Conservation (phyloP, 2,888 invertebrate genomes). For the Ornithoptera alexandrae region DNA sequence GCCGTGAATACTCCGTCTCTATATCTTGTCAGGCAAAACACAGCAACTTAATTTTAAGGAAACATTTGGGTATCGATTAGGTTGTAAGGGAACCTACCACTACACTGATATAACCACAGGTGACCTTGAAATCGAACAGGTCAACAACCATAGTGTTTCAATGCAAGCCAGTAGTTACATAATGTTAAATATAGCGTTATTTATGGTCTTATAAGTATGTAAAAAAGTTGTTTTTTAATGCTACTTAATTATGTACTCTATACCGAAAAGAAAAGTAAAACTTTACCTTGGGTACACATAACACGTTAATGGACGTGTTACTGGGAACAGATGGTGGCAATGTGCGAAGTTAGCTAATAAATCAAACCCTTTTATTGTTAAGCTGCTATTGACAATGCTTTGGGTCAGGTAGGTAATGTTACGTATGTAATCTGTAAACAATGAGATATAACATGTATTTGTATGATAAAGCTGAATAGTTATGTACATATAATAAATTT, state of each 20-base stretch:
- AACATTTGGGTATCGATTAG: too few relatives aligned
- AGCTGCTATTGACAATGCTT: conserved; percentile 18
- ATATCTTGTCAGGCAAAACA: neutral
- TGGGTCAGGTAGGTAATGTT: conserved; percentile 17
- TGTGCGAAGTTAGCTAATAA: conserved; percentile 24
- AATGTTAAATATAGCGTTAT: neutral
- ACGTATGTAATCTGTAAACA: neutral
- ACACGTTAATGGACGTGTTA: conserved; percentile 18
- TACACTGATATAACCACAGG: too few relatives aligned
- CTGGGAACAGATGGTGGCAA: conserved; percentile 17
- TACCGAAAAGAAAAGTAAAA: neutral
- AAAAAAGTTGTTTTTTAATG: neutral
- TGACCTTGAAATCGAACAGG: too few relatives aligned
- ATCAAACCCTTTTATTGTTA: conserved; percentile 29
- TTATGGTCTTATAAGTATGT: neutral
- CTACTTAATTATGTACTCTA: neutral
- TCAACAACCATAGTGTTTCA: too few relatives aligned
- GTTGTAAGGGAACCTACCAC: too few relatives aligned
- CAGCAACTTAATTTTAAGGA: too few relatives aligned
- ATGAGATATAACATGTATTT: neutral
- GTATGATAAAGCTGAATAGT: neutral
- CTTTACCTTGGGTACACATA: neutral
- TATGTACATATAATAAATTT: too few relatives aligned
- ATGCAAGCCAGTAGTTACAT: too few relatives aligned
- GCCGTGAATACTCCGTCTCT: neutral